Conservation (phyloP, 2,888 invertebrate genomes). For the Cylloceria caligata region DNA sequence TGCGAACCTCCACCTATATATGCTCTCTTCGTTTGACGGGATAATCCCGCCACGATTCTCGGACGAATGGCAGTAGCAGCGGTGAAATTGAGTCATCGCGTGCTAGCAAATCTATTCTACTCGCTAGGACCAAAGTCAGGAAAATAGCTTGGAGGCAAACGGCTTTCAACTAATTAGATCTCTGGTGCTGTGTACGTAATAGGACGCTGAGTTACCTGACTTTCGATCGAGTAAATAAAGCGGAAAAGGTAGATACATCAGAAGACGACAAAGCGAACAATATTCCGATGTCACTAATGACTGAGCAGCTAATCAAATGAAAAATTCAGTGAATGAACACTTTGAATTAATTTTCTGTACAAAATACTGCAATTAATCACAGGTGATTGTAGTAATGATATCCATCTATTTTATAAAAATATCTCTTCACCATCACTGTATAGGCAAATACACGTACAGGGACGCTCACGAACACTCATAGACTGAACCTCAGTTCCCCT, state of each 20-base stretch:
- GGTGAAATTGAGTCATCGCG: constrained; percentile 61
- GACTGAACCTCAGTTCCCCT: too few relatives aligned
- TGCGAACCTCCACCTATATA: constrained; percentile 11
- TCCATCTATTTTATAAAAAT: too few relatives aligned
- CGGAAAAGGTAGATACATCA: not conserved
- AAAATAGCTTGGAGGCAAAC: constrained; percentile 62
- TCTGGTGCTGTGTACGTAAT: constrained; percentile 32
- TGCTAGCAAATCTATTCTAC: constrained; percentile 59
- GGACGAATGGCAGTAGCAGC: constrained; percentile 2
- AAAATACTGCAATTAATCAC: too few relatives aligned
- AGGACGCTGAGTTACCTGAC: not conserved
- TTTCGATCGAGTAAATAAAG: not conserved
- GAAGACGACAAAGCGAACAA: not conserved
- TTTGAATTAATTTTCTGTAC: too few relatives aligned
- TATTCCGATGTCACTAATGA: not conserved
- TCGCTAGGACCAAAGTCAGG: constrained; percentile 50
- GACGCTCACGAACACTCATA: too few relatives aligned
- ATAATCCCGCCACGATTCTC: constrained; percentile 13
- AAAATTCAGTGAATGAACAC: too few relatives aligned
- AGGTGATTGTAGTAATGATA: too few relatives aligned
- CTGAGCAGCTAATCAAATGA: not conserved
- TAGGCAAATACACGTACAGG: too few relatives aligned
- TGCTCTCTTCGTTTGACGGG: constrained; percentile 43
- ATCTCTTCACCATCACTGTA: too few relatives aligned
- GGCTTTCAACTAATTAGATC: constrained; percentile 69